Percentiles rank a stretch among this genome's conserved stretches.
Evolutionary conservation across 1,140 invertebrate genomes (phyloP).

Genomic region (Plectus sambesii): DNA sequence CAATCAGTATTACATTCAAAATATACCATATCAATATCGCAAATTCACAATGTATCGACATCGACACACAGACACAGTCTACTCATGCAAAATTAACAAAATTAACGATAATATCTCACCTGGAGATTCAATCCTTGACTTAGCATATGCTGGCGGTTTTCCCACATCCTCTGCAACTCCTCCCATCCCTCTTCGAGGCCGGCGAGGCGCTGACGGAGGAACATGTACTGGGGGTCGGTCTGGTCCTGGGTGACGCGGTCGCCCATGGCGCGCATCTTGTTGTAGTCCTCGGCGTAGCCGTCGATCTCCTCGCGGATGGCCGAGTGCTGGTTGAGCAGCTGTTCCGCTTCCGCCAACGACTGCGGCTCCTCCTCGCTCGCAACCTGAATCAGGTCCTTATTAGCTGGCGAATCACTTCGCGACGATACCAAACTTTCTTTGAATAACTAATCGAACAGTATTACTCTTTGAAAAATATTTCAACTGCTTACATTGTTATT

Average conservation of each 20-base stretch:
- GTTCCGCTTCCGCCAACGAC: conserved; percentile 90
- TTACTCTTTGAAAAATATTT: no score
- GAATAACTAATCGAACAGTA: no score
- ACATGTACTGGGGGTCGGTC: conserved; percentile 59
- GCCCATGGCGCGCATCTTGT: conserved; percentile 98
- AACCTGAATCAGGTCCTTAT: no score
- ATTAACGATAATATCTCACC: conserved; percentile 49
- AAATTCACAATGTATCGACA: conserved; percentile 1
- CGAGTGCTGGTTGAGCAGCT: conserved; percentile 83
- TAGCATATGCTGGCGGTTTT: conserved; percentile 83
- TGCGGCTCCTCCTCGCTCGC: conserved; percentile 94
- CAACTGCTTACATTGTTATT: no score
- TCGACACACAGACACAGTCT: neutral
- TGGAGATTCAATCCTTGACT: conserved; percentile 68
- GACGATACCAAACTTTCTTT: neutral
- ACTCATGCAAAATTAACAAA: neutral
- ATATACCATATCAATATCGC: no score
- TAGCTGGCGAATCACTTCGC: conserved; percentile 40
- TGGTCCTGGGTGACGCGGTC: conserved; percentile 74
- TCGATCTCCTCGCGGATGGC: conserved; percentile 97
- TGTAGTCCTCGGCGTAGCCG: conserved; percentile 93
- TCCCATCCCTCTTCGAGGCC: conserved; percentile 97
- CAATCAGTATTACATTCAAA: no score
- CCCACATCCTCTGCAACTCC: conserved; percentile 98
- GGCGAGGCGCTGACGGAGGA: conserved; percentile 62